Conservation (phyloP, 92 coral and sea anemone species). For the Paragorgia papillata region DNA sequence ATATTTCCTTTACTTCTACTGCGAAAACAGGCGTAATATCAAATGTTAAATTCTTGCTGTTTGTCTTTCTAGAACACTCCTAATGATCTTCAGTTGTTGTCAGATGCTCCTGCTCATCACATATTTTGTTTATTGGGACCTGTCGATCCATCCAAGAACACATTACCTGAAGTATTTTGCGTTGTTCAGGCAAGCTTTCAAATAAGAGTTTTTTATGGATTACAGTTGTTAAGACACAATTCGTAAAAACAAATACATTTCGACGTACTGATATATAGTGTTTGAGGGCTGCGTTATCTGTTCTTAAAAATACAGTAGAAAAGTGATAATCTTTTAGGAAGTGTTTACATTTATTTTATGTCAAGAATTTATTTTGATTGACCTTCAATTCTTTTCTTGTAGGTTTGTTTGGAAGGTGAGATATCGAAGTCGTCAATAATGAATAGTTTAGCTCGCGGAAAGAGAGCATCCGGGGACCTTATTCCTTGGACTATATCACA, state of each 20-base stretch:
- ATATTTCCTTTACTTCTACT: neutral
- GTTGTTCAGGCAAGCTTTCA: slow-evolving; percentile 75
- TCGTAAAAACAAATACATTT: no score
- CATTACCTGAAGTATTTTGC: slow-evolving; percentile 93
- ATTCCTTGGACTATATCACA: slow-evolving; percentile 99
- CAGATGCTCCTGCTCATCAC: slow-evolving; percentile 99
- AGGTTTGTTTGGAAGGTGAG: slow-evolving; percentile 98
- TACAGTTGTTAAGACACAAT: no score
- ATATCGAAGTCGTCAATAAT: slow-evolving; percentile 89
- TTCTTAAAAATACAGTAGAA: no score
- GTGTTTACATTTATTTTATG: no score
- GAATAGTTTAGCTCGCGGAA: slow-evolving; percentile 94
- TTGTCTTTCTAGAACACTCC: slow-evolving; percentile 78
- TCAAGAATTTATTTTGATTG: neutral
- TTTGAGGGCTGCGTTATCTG: no score
- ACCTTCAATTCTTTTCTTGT: neutral
- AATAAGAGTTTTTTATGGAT: no score
- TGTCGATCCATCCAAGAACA: slow-evolving; percentile 85
- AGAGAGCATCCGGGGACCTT: slow-evolving; percentile 93
- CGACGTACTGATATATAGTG: no score
- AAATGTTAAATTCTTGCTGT: no score
- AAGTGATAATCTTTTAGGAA: no score
- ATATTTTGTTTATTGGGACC: slow-evolving; percentile 96
- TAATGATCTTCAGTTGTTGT: slow-evolving; percentile 90
- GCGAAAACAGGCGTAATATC: no score